Evolutionary conservation across 2,888 invertebrate species (phyloP).

Genomic region (Pinctada fucata): DNA sequence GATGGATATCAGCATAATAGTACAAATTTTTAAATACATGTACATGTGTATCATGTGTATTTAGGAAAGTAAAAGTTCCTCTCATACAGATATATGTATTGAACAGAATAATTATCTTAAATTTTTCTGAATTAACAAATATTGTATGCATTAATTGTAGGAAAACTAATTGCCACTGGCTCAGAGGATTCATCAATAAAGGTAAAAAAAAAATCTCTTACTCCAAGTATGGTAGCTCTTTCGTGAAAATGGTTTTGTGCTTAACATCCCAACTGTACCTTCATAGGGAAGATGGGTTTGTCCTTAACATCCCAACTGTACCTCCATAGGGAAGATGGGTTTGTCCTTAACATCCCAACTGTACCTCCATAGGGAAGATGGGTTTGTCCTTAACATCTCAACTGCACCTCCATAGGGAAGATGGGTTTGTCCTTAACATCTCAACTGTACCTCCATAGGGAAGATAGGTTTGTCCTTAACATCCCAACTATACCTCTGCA

Average conservation of each 20-base stretch:
- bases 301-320: background rate
- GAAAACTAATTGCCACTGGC: constrained; percentile 97
- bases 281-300: background rate
- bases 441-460: too few species aligned
- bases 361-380: background rate
- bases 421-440: background rate
- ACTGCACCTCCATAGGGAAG: background rate
- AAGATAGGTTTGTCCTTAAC: background rate
- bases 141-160: constrained; percentile 58
- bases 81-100: too few species aligned
- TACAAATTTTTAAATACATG: too few species aligned
- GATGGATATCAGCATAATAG: too few species aligned
- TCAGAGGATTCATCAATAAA: constrained; percentile 99
- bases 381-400: background rate
- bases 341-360: background rate
- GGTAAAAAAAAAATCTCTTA: constrained; percentile 77
- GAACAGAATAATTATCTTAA: too few species aligned
- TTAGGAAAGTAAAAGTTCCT: too few species aligned
- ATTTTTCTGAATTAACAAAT: too few species aligned
- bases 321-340: background rate
- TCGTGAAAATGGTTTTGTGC: background rate
- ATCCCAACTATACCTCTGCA: background rate
- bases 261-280: background rate
- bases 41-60: too few species aligned
- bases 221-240: background rate